A percentile compares a stretch with the other conserved stretches of the same genome.
Conservation (phyloP, 2,888 invertebrate genomes). For the Hypercompe scribonia region DNA sequence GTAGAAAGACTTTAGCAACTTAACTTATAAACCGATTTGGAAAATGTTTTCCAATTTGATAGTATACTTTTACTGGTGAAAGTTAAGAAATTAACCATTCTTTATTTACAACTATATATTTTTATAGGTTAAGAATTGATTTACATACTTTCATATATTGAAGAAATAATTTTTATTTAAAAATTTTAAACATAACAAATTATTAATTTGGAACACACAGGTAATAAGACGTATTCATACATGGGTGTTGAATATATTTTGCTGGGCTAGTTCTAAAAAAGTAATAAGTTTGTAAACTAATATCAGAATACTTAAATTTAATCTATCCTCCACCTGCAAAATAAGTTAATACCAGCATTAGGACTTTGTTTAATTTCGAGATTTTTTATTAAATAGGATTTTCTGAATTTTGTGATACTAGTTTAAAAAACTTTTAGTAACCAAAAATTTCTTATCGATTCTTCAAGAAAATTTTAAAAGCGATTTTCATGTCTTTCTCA, state of each 20-base stretch:
- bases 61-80: too few species aligned
- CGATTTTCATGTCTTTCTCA: slow-evolving; percentile 15
- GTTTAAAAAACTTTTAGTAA: neutral
- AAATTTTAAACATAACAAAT: neutral
- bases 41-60: too few species aligned
- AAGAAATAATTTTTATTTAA: neutral
- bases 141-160: neutral
- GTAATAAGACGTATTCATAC: neutral
- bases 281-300: neutral
- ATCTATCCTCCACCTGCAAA: neutral
- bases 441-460: neutral
- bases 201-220: neutral
- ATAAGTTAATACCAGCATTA: neutral
- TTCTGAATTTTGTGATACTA: neutral
- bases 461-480: neutral
- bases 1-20: too few species aligned
- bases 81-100: too few species aligned
- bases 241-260: neutral
- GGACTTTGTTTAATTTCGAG: neutral
- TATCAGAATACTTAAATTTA: neutral
- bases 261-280: neutral
- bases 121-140: neutral
- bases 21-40: too few species aligned
- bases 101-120: too few species aligned
- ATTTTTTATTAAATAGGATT: neutral